A percentile compares a stretch with the other conserved stretches of the same genome.
phyloP scores from a whole-genome alignment of 2,888 invertebrate genomes.

The Allygus modestus region DNA sequence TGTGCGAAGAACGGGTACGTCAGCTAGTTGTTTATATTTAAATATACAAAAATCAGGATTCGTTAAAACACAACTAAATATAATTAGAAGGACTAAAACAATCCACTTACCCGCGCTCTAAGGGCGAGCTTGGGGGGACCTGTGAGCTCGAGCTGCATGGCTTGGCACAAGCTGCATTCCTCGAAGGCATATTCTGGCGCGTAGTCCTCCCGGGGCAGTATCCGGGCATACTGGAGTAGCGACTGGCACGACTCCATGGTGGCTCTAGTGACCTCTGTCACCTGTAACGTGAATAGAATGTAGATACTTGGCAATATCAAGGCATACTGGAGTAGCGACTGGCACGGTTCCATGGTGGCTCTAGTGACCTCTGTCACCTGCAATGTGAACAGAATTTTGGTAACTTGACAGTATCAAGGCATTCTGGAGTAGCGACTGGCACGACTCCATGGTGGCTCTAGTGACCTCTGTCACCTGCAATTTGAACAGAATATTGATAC shows the following conservation, averaged over 20 bases:
- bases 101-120: slow-evolving; percentile 53
- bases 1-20: too few species aligned
- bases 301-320: slow-evolving; percentile 45
- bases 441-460: slow-evolving; percentile 53
- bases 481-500: background rate
- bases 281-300: slow-evolving; percentile 13
- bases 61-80: too few species aligned
- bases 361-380: slow-evolving; percentile 57
- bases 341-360: slow-evolving; percentile 55
- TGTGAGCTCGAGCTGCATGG: slow-evolving; percentile 55
- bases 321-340: slow-evolving; percentile 55
- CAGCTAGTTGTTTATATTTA: too few species aligned
- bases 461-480: slow-evolving; percentile 56
- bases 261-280: slow-evolving; percentile 56
- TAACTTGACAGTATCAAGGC: slow-evolving; percentile 54
- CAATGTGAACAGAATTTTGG: background rate
- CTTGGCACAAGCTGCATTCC: slow-evolving; percentile 57
- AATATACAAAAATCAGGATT: too few species aligned
- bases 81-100: too few species aligned
- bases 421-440: slow-evolving; percentile 53
- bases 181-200: slow-evolving; percentile 60
- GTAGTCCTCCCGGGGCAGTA: slow-evolving; percentile 60
- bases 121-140: slow-evolving; percentile 52
- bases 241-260: slow-evolving; percentile 58
- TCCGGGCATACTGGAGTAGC: slow-evolving; percentile 55